A percentile compares a stretch with the other conserved stretches of the same genome.
Conservation (phyloP, 2,113 vertebrate genomes). For the Trochalopteron elliotii region DNA sequence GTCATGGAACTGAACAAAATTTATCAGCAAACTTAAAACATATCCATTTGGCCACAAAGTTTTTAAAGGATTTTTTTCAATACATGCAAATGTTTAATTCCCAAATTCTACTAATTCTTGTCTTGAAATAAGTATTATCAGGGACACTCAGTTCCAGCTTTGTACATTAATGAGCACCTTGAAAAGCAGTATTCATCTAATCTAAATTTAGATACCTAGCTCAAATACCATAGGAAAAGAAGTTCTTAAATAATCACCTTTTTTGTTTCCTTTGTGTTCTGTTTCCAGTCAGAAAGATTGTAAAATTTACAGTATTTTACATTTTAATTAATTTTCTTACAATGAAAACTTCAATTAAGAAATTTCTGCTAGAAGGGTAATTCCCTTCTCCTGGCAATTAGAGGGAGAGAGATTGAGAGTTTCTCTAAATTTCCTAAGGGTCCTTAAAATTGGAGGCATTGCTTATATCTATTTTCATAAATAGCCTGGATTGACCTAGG, state of each 20-base stretch:
- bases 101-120: background rate
- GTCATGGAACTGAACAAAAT: background rate
- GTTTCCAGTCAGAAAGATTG: background rate
- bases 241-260: background rate
- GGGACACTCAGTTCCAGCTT: background rate
- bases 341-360: background rate
- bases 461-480: background rate
- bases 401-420: background rate
- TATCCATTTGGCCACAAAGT: fast-evolving
- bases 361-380: background rate
- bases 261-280: background rate
- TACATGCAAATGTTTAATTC: background rate
- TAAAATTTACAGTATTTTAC: background rate
- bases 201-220: background rate
- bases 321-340: background rate
- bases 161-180: background rate
- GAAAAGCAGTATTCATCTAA: background rate
- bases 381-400: background rate
- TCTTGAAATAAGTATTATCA: background rate
- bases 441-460: background rate
- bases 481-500: background rate
- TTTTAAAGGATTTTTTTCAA: background rate
- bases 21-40: background rate
- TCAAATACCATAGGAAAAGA: background rate
- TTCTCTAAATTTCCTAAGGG: background rate